A percentile compares a stretch with the other conserved stretches of the same genome.
These are phyloP conservation scores for Desmodus rotundus DNA, from an alignment of 2,113 vertebrate species.

Conservation along the genomic window DNA sequence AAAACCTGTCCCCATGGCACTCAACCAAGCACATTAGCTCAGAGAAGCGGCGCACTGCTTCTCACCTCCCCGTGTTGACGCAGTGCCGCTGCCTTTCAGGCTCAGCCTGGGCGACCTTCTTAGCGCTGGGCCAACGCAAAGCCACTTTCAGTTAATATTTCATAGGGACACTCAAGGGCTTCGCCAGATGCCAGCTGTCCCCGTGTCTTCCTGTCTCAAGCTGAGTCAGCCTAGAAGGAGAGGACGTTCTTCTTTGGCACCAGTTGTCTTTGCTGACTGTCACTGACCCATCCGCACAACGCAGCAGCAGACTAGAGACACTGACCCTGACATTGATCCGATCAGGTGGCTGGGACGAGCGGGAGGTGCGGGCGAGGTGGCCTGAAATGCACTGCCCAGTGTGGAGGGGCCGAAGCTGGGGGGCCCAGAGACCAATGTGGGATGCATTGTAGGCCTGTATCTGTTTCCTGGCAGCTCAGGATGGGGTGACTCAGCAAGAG, in stretches of 20 bases:
- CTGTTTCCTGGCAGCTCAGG: neutral
- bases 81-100: conserved; percentile 58
- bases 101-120: conserved; percentile 67
- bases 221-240: conserved; percentile 45
- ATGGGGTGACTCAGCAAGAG: neutral
- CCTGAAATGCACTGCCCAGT: neutral
- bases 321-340: neutral
- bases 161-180: conserved; percentile 65
- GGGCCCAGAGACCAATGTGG: neutral
- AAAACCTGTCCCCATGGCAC: conserved; percentile 34
- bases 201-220: conserved; percentile 57
- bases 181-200: conserved; percentile 67
- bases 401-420: neutral
- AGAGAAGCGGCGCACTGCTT: conserved; percentile 38
- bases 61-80: conserved; percentile 75
- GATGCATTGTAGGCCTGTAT: rapidly evolving
- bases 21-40: neutral
- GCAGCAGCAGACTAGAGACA: neutral
- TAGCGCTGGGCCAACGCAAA: conserved; percentile 58
- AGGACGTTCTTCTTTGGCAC: neutral
- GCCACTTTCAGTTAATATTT: conserved; percentile 71
- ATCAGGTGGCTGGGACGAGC: neutral
- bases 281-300: neutral
- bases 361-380: neutral
- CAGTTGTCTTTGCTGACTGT: conserved; percentile 22